A percentile compares a stretch with the other conserved stretches of the same genome.
Evolutionary conservation across 64 coral and sea anemone species (phyloP).

Genomic region (Porites australiensis): DNA sequence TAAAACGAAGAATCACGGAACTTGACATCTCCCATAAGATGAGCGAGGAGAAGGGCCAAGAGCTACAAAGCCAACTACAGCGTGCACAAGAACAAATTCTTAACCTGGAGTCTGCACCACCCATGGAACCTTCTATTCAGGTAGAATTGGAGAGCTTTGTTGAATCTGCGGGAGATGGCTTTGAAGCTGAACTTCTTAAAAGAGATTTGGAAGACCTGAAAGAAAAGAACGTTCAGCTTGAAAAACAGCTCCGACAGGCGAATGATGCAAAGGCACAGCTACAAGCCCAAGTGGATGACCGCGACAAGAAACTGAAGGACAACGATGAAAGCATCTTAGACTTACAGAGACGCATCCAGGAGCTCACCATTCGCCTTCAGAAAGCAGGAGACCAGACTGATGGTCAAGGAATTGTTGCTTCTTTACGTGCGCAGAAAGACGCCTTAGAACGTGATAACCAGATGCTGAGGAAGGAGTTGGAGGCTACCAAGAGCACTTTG

Average conservation of each 20-base stretch:
- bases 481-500: constrained; percentile 42
- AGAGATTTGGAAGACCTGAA: constrained; percentile 80
- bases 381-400: constrained; percentile 87
- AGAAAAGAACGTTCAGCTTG: constrained; percentile 75
- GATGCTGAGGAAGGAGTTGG: constrained; percentile 82
- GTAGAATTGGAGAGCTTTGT: constrained; percentile 18
- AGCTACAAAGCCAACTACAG: constrained; percentile 69
- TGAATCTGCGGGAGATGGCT: constrained; percentile 64
- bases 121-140: constrained; percentile 48
- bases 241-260: constrained; percentile 54
- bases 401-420: constrained; percentile 83
- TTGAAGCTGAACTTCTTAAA: constrained; percentile 75
- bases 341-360: constrained; percentile 68
- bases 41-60: constrained; percentile 77
- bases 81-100: constrained; percentile 75
- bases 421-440: constrained; percentile 82
- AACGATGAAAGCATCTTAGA: constrained; percentile 81
- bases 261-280: constrained; percentile 66
- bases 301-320: constrained; percentile 69
- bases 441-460: constrained; percentile 82
- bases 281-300: constrained; percentile 47
- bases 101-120: constrained; percentile 58
- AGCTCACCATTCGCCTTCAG: constrained; percentile 71
- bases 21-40: constrained; percentile 74
- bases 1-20: constrained; percentile 81